Conservation (phyloP, 2,113 vertebrate species). For the Stigmatopora nigra region DNA sequence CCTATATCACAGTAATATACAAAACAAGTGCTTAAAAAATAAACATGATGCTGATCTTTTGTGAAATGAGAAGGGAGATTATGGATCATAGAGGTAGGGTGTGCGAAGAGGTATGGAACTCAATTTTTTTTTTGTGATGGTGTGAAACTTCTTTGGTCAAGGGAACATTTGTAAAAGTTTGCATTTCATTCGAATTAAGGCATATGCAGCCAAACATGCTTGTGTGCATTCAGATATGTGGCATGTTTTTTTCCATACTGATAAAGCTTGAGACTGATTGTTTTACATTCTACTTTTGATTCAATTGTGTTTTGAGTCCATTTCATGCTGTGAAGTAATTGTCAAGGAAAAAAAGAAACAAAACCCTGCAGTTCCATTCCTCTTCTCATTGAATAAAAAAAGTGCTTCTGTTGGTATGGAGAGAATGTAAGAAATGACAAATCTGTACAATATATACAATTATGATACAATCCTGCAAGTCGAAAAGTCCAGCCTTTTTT, state of each 20-base stretch:
- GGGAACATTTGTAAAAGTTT: slow-evolving; percentile 51
- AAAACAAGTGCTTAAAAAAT: slow-evolving; percentile 73
- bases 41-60: slow-evolving; percentile 52
- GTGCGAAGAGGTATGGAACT: slow-evolving; percentile 67
- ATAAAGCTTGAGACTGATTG: slow-evolving; percentile 34
- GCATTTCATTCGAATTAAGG: slow-evolving; percentile 59
- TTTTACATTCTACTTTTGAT: slow-evolving; percentile 48
- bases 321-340: slow-evolving; percentile 25
- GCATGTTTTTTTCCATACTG: slow-evolving; percentile 41
- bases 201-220: slow-evolving; percentile 49
- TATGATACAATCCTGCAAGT: slow-evolving; percentile 63
- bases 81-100: slow-evolving; percentile 55
- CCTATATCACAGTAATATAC: slow-evolving; percentile 71
- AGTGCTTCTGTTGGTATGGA: slow-evolving; percentile 65
- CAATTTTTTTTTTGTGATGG: slow-evolving; percentile 42
- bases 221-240: slow-evolving; percentile 52
- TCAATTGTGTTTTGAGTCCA: slow-evolving; percentile 43
- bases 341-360: slow-evolving; percentile 25
- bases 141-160: slow-evolving; percentile 70
- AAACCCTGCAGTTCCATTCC: slow-evolving; percentile 56
- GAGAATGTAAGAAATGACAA: slow-evolving; percentile 60
- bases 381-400: slow-evolving; percentile 66
- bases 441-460: slow-evolving; percentile 66
- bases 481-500: slow-evolving; percentile 39
- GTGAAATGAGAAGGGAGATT: slow-evolving; percentile 31